phyloP scores from a whole-genome alignment of 1,140 invertebrate species.

The Heliothis virescens region DNA sequence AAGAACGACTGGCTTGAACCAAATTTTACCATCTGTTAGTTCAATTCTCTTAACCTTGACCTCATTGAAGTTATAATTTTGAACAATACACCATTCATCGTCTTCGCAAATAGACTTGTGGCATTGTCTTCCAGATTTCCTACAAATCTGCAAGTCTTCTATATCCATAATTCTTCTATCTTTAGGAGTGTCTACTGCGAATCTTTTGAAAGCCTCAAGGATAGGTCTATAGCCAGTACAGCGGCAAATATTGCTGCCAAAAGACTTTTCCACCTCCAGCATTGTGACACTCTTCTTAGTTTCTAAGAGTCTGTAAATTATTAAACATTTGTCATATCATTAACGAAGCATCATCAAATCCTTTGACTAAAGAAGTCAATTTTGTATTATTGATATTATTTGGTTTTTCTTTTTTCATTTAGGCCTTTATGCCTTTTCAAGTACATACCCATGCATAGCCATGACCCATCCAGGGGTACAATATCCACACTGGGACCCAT shows the following conservation, averaged over 20 bases:
- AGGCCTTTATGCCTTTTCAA: no score
- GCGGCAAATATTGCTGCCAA: constrained; percentile 92
- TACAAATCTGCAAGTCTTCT: constrained; percentile 66
- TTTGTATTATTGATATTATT: no score
- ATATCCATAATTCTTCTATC: constrained; percentile 60
- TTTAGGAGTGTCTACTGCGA: constrained; percentile 77
- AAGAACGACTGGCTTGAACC: constrained; percentile 70
- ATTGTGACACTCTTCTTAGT: constrained; percentile 82
- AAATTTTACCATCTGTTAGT: constrained; percentile 69
- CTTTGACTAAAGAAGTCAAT: no score
- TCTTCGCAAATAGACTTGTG: background rate
- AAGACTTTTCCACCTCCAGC: constrained; percentile 89
- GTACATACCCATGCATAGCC: constrained; percentile 87
- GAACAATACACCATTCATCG: background rate
- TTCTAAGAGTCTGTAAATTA: constrained; percentile 56
- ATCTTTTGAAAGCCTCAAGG: constrained; percentile 91
- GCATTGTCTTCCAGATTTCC: background rate
- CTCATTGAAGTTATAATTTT: constrained; percentile 29
- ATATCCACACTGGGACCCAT: constrained; percentile 93
- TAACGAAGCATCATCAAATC: no score
- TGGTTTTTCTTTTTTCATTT: no score
- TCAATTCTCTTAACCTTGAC: constrained; percentile 61
- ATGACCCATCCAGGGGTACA: constrained; percentile 95
- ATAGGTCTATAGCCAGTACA: constrained; percentile 94
- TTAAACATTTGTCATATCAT: background rate